A percentile compares a stretch with the other conserved stretches of the same genome.
Conservation (phyloP, 2,888 invertebrate species). For the Himalopsyche tibetana region DNA sequence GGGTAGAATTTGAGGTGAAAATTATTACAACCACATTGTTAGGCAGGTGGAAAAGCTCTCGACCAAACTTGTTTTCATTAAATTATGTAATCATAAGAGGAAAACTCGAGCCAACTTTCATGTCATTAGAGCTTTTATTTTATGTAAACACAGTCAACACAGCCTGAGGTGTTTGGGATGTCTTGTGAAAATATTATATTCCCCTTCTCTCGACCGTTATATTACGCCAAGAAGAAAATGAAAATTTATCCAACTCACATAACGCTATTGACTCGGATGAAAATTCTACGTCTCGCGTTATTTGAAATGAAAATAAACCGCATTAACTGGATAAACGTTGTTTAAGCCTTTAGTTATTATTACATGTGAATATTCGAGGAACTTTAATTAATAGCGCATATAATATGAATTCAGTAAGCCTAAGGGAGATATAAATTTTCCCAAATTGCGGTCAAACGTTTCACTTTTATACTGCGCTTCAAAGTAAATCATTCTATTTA, state of each 20-base stretch:
- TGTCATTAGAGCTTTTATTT: conserved; percentile 15
- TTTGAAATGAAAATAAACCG: conserved; percentile 11
- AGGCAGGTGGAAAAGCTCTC: conserved; percentile 8
- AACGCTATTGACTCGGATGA: not conserved
- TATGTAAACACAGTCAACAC: conserved; percentile 1
- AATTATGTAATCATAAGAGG: conserved; percentile 31
- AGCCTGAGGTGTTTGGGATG: not conserved
- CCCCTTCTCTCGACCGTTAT: not conserved
- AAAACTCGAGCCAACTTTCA: not conserved
- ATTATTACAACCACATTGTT: not conserved
- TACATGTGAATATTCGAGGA: not conserved
- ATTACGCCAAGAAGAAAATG: not conserved
- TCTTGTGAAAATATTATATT: conserved; percentile 20
- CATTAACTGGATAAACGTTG: conserved; percentile 3
- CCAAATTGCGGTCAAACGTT: not conserved
- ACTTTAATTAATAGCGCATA: conserved; percentile 12
- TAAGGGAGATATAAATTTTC: not conserved
- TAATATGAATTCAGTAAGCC: not conserved
- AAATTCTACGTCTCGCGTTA: not conserved
- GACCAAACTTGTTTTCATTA: conserved; percentile 20
- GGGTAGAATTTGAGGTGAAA: conserved; percentile 4
- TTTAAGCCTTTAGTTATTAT: conserved; percentile 6
- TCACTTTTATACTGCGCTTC: not conserved
- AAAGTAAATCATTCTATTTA: not conserved
- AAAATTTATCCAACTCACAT: not conserved